These are phyloP conservation scores for Halcyon chelicuti DNA, from an alignment of 2,797 vertebrate genomes.

Conservation along the genomic window DNA sequence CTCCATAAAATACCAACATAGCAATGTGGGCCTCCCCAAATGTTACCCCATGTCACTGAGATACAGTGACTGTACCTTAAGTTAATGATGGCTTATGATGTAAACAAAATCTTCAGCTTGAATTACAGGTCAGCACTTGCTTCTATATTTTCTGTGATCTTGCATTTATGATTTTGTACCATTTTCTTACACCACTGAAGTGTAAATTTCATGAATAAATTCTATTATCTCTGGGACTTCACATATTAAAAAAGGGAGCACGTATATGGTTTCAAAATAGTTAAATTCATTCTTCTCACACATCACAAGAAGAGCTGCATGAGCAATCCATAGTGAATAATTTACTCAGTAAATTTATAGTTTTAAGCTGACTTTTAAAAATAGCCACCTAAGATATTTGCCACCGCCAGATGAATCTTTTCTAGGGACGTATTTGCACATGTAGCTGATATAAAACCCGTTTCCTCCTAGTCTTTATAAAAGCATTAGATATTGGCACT, in stretches of 20 bases:
- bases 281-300: slow-evolving; percentile 47
- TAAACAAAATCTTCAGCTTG: neutral
- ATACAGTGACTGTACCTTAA: neutral
- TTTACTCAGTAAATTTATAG: slow-evolving; percentile 4
- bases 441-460: neutral
- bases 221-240: slow-evolving; percentile 39
- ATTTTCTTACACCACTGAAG: slow-evolving; percentile 50
- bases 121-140: neutral
- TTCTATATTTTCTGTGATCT: neutral
- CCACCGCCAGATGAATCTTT: neutral
- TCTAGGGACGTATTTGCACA: neutral
- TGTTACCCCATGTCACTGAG: neutral
- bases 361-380: slow-evolving; percentile 37
- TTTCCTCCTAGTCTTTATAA: neutral
- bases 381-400: neutral
- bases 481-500: neutral
- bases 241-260: neutral
- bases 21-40: neutral
- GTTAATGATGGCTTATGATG: neutral
- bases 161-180: slow-evolving; percentile 8
- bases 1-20: neutral
- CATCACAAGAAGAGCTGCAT: neutral
- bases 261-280: accelerated
- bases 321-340: slow-evolving; percentile 19
- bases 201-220: slow-evolving; percentile 73